Base-by-base conservation (phyloP, 2,797 vertebrate species). In the Threskiornis aethiopicus region DNA sequence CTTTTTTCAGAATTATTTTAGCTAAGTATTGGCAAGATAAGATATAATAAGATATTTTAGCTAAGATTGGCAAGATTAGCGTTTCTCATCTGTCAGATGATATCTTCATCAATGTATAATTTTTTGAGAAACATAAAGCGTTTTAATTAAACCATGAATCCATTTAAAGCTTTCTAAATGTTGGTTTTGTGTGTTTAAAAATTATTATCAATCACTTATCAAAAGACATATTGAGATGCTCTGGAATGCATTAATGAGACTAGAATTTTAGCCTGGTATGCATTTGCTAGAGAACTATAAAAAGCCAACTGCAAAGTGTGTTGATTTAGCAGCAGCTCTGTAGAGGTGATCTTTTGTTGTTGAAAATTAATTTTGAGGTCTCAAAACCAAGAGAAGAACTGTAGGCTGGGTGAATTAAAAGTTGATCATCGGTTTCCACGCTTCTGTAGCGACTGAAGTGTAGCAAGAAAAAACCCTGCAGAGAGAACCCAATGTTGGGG, bases 241-340 rank as follows among this genome's bases (percentile, higher is more conserved):
- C 57, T 71, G 37, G 47, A 46, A 79, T 78, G 29, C 64, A 64
- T 85, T 87, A 64, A 75, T 71, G n/a, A 87, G 57, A 42, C 21
- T 16, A n/a, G 24, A 89, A 71, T 65, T 87, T n/a, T 67, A 75
- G 15, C 54, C 28, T 67, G 41, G 26, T 35, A 28, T 17, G 18
- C 24, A 39, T 67, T 92, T 96, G 26, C 65, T 46, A 90, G 33
- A 71, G 22, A 69, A 29, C n/a, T 42, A 6, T 25, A 35, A 54
- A 83, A 85, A 88, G 51, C 16, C 26, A 69, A 21, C 37, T 49
- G 25, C 44, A 39, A 46, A 87, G 39, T 6, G 7, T 47, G 39
- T 51, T 66, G 59, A 49, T 94, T 94, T 84, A 90, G 86, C 69
- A 89, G 71, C 66, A 79, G n/a, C 55, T 83, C 67, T 67, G 19